Evolutionary conservation across 2,113 vertebrate species (phyloP), one percentile per base, ranked within the genome.

Genomic region (Eulemur rufifrons): DNA sequence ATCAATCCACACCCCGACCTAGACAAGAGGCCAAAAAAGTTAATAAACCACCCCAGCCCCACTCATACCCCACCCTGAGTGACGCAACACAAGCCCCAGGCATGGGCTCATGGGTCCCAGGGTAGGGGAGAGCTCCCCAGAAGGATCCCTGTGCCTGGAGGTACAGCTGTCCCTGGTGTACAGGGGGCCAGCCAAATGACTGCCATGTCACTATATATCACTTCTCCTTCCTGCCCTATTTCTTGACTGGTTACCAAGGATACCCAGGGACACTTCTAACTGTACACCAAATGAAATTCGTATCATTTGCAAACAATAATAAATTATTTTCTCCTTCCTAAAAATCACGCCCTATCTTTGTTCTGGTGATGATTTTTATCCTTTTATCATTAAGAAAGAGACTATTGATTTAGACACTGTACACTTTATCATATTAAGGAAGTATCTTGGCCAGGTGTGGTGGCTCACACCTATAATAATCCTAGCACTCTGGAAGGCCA

Each of bases 1-100:
- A 18, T 97, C 91, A 18, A 99, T 99, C 99, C 99, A 99, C 85
- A 99, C 95, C 0, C 99, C 99, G 42, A 99, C 99, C 99, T 99
- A 56, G 84, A 86, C 73, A 96, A 73, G 93, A 97, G 95, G 63
- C 8, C 7, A 78, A 84, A 0, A 86, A 94, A 84, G 34, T 64
- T 42, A 95, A 63, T 45, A 37, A 73, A n/a, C 56, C 1, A 45
- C 27, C 42, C 8, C 32, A 85, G 68, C 20, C 25, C 66, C 8
- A 68, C 45, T 39, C n/a, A 59, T 5, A 23, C 14, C 11, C 15
- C 34, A 76, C 17, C 37, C n/a, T 27, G 12, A 56, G 13, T 39
- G 34, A 68, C 25, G 45, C 42, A 54, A 47, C n/a, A 89, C 23
- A 81, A 69, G 34, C 23, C 71, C 71, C 81, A 20, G 3, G 4